Base-by-base conservation (phyloP, 2,888 invertebrate genomes). In the Bugula neritina region DNA sequence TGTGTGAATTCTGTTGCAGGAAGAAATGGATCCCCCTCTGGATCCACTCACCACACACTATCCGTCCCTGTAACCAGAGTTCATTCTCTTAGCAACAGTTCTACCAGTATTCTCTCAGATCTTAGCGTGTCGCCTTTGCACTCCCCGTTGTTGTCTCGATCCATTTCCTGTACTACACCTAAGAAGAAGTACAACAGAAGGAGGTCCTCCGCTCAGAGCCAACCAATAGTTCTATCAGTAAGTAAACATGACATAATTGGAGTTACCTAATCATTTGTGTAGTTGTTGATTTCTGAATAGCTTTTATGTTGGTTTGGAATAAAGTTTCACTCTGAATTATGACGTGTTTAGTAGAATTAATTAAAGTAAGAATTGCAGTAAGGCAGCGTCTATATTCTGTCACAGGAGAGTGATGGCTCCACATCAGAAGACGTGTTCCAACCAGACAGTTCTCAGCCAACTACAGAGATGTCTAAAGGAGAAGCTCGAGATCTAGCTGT, bases 401-500 rank as follows among this genome's bases (percentile, higher is more conserved):
- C 10, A 17, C 17, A 43, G 43, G 43, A 43, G 17, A 43, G 43
- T 43, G 43, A 43, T 43, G 43, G 43, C 17, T 43, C 43, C 17
- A 17, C 43, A 10, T 43, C 43, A 10, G 43, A 17, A 10, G 43
- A 43, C 43, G 43, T 17, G 10, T 43, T 43, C 43, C 43, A 43
- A 5, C 5, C 43, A 10, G 10, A 43, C 10, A 43, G 43, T 17
- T 43, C 43, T 10, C n/a, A n/a, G n/a, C n/a, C n/a, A n/a, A n/a
- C n/a, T n/a, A n/a, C n/a, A n/a, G n/a, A n/a, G n/a, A 43, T 43
- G 43, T 43, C 43, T 43, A 43, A 43, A 43, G 43, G 5, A 10
- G 17, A 43, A 13, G 5, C n/a, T 5, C 63, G 31, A 31, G 31
- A 31, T 25, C 2, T 27, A 25, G 77, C 81, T 1, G 78, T 79